phyloP scores from a whole-genome alignment of 1,140 invertebrate genomes.

The Drosophila murphyi region DNA sequence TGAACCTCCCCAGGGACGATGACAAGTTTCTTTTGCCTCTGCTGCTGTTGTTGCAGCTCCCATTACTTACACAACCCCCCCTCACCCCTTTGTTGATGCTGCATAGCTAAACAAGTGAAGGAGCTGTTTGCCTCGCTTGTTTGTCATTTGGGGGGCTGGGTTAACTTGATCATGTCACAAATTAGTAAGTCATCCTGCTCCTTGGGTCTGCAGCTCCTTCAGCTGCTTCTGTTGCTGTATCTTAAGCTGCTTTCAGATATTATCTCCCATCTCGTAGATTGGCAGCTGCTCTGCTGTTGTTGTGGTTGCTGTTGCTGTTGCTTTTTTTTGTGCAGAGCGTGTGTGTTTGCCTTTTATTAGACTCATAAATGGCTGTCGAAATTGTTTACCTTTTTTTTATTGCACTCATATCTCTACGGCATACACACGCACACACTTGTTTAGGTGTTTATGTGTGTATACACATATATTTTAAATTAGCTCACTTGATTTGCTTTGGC shows the following conservation, averaged over 20 bases:
- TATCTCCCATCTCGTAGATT: conserved; percentile 11
- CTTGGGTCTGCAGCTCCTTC: background rate
- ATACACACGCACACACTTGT: background rate
- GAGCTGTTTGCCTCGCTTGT: conserved; percentile 18
- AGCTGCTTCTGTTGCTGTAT: conserved; percentile 20
- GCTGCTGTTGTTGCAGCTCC: conserved; percentile 3
- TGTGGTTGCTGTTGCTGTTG: background rate
- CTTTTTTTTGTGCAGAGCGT: background rate
- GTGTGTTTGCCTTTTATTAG: conserved; percentile 33
- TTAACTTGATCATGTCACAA: conserved; percentile 81
- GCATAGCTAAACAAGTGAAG: conserved; percentile 19
- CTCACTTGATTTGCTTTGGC: conserved; percentile 59
- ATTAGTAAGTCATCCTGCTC: conserved; percentile 74
- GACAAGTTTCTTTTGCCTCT: conserved; percentile 1
- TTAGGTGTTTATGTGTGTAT: conserved; percentile 5
- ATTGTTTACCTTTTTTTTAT: conserved; percentile 47
- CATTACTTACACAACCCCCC: background rate
- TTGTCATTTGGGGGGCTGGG: conserved; percentile 59
- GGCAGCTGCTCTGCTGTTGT: background rate
- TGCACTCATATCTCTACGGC: conserved; percentile 20
- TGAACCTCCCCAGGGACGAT: conserved; percentile 1
- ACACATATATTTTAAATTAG: conserved; percentile 14
- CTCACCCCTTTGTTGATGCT: background rate
- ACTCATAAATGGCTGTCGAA: conserved; percentile 29
- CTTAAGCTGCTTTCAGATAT: conserved; percentile 50